Evolutionary conservation across 1,140 invertebrate genomes (phyloP).

Genomic region (Luehdorfia chinensis): DNA sequence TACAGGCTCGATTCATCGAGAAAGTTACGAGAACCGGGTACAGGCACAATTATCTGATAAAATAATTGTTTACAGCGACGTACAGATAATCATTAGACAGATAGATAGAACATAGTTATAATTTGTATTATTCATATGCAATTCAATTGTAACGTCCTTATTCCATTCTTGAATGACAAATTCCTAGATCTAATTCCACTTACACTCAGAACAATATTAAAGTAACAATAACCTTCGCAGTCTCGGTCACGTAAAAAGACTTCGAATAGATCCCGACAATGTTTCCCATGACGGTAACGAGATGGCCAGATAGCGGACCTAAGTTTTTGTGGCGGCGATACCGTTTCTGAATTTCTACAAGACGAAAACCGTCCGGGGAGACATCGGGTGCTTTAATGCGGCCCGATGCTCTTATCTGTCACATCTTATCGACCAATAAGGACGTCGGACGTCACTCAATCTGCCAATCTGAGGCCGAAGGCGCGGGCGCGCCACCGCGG

Average conservation of each 20-base stretch:
- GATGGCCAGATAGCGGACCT: slow-evolving; percentile 40
- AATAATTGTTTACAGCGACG: too few species aligned
- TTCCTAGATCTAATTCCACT: neutral
- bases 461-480: slow-evolving; percentile 56
- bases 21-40: too few species aligned
- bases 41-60: too few species aligned
- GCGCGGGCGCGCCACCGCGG: slow-evolving; percentile 48
- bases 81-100: too few species aligned
- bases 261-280: slow-evolving; percentile 36
- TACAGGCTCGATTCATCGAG: too few species aligned
- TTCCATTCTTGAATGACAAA: too few species aligned
- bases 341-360: slow-evolving; percentile 64
- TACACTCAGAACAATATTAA: slow-evolving; percentile 1
- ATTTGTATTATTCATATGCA: too few species aligned
- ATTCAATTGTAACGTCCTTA: too few species aligned
- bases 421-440: slow-evolving; percentile 72
- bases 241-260: slow-evolving; percentile 9
- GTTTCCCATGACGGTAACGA: slow-evolving; percentile 47
- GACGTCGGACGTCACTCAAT: slow-evolving; percentile 69
- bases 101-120: too few species aligned
- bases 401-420: slow-evolving; percentile 61
- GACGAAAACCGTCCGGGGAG: slow-evolving; percentile 46
- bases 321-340: slow-evolving; percentile 52
- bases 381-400: slow-evolving; percentile 55
- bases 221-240: slow-evolving; percentile 6